Evolutionary conservation across 2,888 invertebrate genomes (phyloP).

Genomic region (Cephus rjabovi): DNA sequence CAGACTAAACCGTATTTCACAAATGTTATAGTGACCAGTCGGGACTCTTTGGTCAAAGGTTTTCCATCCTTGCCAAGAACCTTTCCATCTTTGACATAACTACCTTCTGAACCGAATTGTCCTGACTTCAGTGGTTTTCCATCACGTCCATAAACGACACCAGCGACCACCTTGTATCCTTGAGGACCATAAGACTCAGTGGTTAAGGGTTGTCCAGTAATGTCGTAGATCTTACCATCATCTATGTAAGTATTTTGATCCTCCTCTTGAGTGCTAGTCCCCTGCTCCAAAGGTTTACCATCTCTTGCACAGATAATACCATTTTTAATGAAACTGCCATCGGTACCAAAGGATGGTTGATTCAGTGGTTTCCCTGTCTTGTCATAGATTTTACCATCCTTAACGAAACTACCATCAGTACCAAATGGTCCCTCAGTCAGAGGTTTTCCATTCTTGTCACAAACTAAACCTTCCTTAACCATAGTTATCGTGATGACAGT

Average conservation of each 20-base stretch:
- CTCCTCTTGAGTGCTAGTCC: conserved; percentile 6
- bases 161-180: conserved; percentile 10
- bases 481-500: conserved; percentile 21
- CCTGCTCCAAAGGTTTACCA: conserved; percentile 20
- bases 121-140: conserved; percentile 14
- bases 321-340: conserved; percentile 20
- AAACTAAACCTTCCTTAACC: conserved; percentile 16
- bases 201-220: conserved; percentile 16
- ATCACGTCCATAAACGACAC: conserved; percentile 8
- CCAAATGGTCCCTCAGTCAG: conserved; percentile 19
- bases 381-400: conserved; percentile 22
- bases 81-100: conserved; percentile 9
- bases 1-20: conserved; percentile 14
- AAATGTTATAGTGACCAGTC: conserved; percentile 52
- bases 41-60: conserved; percentile 17
- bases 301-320: conserved; percentile 18
- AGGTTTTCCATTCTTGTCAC: conserved; percentile 27
- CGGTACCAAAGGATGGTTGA: conserved; percentile 23
- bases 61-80: conserved; percentile 15
- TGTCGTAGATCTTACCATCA: conserved; percentile 15
- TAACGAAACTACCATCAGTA: conserved; percentile 17
- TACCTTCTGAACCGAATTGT: conserved; percentile 14
- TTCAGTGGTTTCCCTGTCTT: conserved; percentile 22
- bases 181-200: conserved; percentile 16
- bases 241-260: conserved; percentile 28